Evolutionary conservation across 2,888 invertebrate species (phyloP).

Genomic region (Lepidonotus clava): DNA sequence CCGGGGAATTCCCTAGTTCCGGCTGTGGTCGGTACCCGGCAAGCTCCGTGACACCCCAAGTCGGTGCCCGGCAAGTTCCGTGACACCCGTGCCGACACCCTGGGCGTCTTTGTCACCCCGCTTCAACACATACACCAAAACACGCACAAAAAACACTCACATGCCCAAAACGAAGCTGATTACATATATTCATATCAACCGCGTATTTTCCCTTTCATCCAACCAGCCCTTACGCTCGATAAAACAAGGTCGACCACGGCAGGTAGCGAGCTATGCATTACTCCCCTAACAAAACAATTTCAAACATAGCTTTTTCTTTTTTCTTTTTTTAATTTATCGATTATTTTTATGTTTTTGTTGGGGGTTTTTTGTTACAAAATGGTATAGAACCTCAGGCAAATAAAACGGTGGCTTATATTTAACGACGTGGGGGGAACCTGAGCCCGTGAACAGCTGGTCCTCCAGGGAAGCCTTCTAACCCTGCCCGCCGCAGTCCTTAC

Average conservation of each 20-base stretch:
- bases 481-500: not conserved
- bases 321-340: too few species aligned
- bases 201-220: not conserved
- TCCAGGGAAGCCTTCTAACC: not conserved
- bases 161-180: too few species aligned
- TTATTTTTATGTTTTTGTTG: too few species aligned
- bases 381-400: too few species aligned
- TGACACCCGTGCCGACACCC: too few species aligned
- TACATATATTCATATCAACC: conserved; percentile 19
- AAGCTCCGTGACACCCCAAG: not conserved
- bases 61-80: not conserved
- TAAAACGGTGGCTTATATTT: too few species aligned
- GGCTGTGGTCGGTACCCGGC: not conserved
- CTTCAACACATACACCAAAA: not conserved
- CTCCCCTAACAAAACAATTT: too few species aligned
- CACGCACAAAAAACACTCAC: conserved; percentile 22
- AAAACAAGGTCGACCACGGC: not conserved
- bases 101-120: not conserved
- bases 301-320: too few species aligned
- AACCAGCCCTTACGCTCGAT: not conserved
- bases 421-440: not conserved
- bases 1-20: conserved; percentile 25
- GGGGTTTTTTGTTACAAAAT: too few species aligned
- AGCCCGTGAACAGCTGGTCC: not conserved
- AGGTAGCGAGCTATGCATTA: too few species aligned